Percentiles rank a stretch among this genome's conserved stretches.
These are phyloP conservation scores for Cancer borealis DNA, from an alignment of 2,888 invertebrate species.

Conservation along the genomic window DNA sequence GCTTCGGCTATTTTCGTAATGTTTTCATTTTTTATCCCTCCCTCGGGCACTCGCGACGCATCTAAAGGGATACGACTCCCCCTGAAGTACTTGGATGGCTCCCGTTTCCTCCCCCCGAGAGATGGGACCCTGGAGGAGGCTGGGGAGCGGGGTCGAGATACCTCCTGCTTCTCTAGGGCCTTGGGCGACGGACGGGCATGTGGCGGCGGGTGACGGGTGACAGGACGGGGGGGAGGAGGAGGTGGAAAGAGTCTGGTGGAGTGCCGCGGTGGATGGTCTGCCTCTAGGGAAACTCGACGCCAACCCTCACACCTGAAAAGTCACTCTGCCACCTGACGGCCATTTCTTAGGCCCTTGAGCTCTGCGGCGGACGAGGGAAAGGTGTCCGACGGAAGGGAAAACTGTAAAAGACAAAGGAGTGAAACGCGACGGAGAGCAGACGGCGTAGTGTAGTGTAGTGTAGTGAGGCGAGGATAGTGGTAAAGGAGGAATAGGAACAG, in stretches of 20 bases:
- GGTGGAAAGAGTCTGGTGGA: background rate
- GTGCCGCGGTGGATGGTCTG: background rate
- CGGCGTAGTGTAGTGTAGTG: background rate
- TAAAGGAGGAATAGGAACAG: background rate
- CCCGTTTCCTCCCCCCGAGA: background rate
- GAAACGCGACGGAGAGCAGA: background rate
- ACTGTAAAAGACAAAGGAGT: background rate
- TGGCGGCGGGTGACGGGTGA: background rate
- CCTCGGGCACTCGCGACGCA: conserved; percentile 3
- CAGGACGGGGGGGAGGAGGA: background rate
- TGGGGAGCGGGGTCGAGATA: conserved; percentile 8
- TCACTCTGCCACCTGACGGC: conserved; percentile 16
- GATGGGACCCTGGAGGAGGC: background rate
- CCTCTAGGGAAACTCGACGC: background rate
- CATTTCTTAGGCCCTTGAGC: background rate
- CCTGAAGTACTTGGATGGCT: conserved; percentile 41
- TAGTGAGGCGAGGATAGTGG: background rate
- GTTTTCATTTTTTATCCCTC: conserved; percentile 37
- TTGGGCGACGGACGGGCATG: background rate
- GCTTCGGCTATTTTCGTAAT: background rate
- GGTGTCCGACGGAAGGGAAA: background rate
- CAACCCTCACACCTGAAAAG: conserved; percentile 15
- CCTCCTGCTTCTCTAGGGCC: background rate
- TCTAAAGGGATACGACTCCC: conserved; percentile 20
- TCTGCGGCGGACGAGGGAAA: background rate